A percentile compares a stretch with the other conserved stretches of the same genome.
Evolutionary conservation across 2,797 vertebrate genomes (phyloP).

Genomic region (Erethizon dorsatum): DNA sequence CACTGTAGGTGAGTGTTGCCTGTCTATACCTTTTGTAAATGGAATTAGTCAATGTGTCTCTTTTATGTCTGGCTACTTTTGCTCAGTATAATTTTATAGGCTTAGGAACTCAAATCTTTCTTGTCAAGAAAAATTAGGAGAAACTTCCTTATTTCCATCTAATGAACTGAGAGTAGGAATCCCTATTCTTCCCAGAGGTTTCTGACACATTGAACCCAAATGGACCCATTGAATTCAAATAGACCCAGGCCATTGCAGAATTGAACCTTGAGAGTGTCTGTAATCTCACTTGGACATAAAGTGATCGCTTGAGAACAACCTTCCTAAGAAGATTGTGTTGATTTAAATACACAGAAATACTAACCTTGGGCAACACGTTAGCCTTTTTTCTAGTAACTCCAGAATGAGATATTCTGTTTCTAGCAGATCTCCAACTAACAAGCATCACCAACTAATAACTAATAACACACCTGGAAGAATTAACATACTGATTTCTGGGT

Average conservation of each 20-base stretch:
- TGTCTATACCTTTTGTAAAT: slow-evolving; percentile 40
- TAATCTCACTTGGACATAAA: slow-evolving; percentile 57
- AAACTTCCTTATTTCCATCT: slow-evolving; percentile 37
- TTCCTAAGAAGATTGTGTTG: slow-evolving; percentile 47
- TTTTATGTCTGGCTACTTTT: slow-evolving; percentile 53
- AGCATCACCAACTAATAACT: background rate
- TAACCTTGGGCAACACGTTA: slow-evolving; percentile 4
- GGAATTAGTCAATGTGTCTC: slow-evolving; percentile 29
- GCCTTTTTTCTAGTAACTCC: background rate
- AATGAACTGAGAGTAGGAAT: slow-evolving; percentile 49
- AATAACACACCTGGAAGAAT: background rate
- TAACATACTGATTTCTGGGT: background rate
- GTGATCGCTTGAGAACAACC: slow-evolving; percentile 45
- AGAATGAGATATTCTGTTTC: background rate
- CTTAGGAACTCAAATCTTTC: slow-evolving; percentile 50
- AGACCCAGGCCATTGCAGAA: slow-evolving; percentile 8
- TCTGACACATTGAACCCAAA: slow-evolving; percentile 31
- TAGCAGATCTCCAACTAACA: slow-evolving; percentile 33
- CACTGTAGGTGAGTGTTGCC: background rate
- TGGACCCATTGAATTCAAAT: slow-evolving; percentile 34
- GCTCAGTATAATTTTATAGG: slow-evolving; percentile 65
- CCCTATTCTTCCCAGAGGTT: background rate
- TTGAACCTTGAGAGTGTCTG: background rate
- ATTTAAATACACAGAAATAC: slow-evolving; percentile 43
- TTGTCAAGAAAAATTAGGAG: slow-evolving; percentile 45